Percentiles rank a stretch among this genome's conserved stretches.
phyloP scores from a whole-genome alignment of 2,113 vertebrate genomes.

The Ardeotis arabs region DNA sequence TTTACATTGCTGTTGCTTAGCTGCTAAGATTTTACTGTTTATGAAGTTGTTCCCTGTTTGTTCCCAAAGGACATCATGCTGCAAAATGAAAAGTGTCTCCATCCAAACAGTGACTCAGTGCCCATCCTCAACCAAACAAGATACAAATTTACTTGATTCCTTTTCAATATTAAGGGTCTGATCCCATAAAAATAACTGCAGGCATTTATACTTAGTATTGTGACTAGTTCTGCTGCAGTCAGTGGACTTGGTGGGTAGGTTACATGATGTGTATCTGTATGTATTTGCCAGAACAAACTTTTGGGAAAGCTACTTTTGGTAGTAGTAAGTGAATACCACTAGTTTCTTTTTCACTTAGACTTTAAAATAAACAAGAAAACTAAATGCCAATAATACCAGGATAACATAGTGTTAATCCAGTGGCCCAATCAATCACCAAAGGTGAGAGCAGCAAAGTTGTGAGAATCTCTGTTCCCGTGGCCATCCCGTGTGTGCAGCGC shows the following conservation, averaged over 20 bases:
- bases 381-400: background rate
- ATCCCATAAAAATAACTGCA: background rate
- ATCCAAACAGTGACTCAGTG: background rate
- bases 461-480: background rate
- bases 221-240: background rate
- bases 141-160: background rate
- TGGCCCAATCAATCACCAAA: background rate
- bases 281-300: background rate
- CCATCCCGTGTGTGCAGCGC: accelerated
- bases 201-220: background rate
- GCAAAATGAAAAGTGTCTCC: background rate
- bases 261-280: background rate
- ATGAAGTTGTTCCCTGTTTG: background rate
- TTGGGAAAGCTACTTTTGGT: background rate
- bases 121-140: background rate
- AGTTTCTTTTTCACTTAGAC: background rate
- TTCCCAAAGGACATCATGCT: background rate
- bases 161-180: background rate
- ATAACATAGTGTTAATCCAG: background rate
- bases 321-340: background rate
- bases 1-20: background rate
- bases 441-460: background rate
- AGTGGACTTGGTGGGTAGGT: background rate
- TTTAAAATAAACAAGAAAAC: background rate
- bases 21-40: background rate